Conservation (phyloP, 2,888 invertebrate species). For the Choristoneura rosaceana region DNA sequence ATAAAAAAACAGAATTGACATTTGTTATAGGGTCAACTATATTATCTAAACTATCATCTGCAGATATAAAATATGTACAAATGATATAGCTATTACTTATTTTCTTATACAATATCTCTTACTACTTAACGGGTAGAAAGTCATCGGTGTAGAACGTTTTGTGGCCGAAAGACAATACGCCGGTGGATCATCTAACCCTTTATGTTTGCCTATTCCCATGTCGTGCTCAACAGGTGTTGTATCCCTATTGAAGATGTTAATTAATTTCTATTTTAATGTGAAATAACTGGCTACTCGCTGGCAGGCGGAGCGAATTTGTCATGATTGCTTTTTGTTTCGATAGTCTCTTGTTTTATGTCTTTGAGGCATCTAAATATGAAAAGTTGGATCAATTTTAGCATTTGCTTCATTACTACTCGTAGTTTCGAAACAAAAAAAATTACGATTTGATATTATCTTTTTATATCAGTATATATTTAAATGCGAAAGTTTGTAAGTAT, state of each 20-base stretch:
- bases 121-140: not conserved
- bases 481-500: too few species aligned
- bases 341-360: not conserved
- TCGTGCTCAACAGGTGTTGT: conserved; percentile 44
- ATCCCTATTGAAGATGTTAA: conserved; percentile 30
- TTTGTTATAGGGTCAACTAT: too few species aligned
- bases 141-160: conserved; percentile 23
- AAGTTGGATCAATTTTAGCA: not conserved
- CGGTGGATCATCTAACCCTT: conserved; percentile 39
- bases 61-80: too few species aligned
- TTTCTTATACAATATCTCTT: not conserved
- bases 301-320: conserved; percentile 20
- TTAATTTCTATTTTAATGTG: conserved; percentile 24
- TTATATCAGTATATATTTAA: too few species aligned
- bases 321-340: conserved; percentile 12
- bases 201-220: conserved; percentile 48
- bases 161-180: conserved; percentile 41
- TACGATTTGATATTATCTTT: too few species aligned
- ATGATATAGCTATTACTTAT: too few species aligned
- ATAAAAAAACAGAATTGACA: too few species aligned
- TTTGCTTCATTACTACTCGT: too few species aligned
- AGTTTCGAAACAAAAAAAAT: too few species aligned
- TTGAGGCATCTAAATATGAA: not conserved
- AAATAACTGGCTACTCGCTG: not conserved
- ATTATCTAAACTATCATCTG: too few species aligned